Base-by-base conservation (phyloP, 2,113 vertebrate species). In the Phasianus colchicus region DNA sequence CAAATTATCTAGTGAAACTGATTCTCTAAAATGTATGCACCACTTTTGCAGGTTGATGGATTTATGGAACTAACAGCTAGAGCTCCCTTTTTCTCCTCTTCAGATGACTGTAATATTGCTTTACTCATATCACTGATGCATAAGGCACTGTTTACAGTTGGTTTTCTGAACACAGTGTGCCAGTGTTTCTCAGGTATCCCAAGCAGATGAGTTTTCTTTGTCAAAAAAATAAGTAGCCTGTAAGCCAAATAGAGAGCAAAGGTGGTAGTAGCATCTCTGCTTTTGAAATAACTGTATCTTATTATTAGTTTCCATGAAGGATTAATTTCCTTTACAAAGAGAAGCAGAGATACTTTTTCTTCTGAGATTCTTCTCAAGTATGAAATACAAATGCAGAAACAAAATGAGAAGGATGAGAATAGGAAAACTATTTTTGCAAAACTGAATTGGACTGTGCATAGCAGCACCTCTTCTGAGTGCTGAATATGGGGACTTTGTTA, bases 311-410 rank as follows among this genome's bases (percentile, higher is more conserved):
- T 95, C 47, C 30, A 93, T 18, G 83, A 42, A 72, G 89, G 97
- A 96, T 97, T 97, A 86, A 95, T 97, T 97, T 95, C 60, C 93
- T 96, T 83, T 96, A 91, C 88, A 40, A 70, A 96, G 89, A 83
- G 90, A 96, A 97, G 83, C 67, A 76, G 25, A 81, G 12, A 38
- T 84, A 87, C 78, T 85, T 36, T 58, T 95, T 76, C 80, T 97
- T 96, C 42, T 93, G 65, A 97, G 86, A 78, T 92, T 93, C 36
- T 95, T 95, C 32, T 90, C 27, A 85, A 92, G 54, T 57, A 43
- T 92, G 90, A 96, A 94, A 86, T 86, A 29, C 7, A 86, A 90
- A 92, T 63, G 32, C n/a, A 73, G 47, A 13, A 88, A 65, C 40
- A 94, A 72, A 89, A 61, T 34, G 72, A 36, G 52, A 86, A 52